phyloP scores from a whole-genome alignment of 2,888 invertebrate genomes.

The Ecliptopera silaceata region DNA sequence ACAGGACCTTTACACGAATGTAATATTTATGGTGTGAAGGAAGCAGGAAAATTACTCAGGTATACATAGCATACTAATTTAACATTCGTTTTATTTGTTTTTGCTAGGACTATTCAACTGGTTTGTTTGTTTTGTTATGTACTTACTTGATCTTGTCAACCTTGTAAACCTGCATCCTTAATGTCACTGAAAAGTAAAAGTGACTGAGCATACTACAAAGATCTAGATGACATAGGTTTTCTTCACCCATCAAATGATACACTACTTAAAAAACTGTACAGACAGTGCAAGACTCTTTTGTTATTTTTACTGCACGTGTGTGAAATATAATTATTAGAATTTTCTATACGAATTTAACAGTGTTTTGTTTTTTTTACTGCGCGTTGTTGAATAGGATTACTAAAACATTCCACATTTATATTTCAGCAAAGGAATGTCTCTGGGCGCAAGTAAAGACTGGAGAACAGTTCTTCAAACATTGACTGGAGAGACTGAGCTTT shows the following conservation, averaged over 20 bases:
- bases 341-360: too few species aligned
- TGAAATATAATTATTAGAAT: too few species aligned
- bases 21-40: conserved; percentile 86
- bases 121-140: not conserved
- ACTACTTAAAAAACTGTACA: too few species aligned
- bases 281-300: too few species aligned
- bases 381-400: too few species aligned
- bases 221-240: not conserved
- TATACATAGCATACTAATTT: conserved; percentile 40
- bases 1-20: conserved; percentile 86
- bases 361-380: too few species aligned
- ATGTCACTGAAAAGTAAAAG: not conserved
- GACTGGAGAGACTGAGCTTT: conserved; percentile 70
- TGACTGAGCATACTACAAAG: not conserved
- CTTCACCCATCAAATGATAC: too few species aligned
- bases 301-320: too few species aligned
- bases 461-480: conserved; percentile 66
- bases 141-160: not conserved
- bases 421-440: conserved; percentile 72
- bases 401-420: not conserved
- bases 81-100: not conserved
- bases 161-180: not conserved
- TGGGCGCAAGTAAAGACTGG: conserved; percentile 76
- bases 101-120: not conserved
- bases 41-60: conserved; percentile 86